These are phyloP conservation scores for Dreissena polymorpha DNA, from an alignment of 1,140 invertebrate species.

Conservation along the genomic window DNA sequence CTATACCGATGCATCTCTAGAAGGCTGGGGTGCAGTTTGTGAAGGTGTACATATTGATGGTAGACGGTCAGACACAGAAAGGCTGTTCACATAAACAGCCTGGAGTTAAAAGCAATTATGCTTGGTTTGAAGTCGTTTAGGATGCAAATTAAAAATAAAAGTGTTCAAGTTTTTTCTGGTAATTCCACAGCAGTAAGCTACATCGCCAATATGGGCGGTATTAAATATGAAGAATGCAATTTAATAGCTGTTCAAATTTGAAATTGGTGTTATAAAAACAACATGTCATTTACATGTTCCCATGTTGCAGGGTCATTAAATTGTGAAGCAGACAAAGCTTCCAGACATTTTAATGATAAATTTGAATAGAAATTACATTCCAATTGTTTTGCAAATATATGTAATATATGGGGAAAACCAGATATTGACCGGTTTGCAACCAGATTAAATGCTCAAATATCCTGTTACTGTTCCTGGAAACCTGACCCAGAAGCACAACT, in stretches of 20 bases:
- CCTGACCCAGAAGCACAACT: slow-evolving; percentile 27
- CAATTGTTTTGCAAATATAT: slow-evolving; percentile 38
- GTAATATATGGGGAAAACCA: not conserved
- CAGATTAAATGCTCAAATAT: slow-evolving; percentile 15
- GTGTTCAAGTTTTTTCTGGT: slow-evolving; percentile 47
- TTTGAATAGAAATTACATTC: slow-evolving; percentile 51
- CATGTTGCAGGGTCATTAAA: slow-evolving; percentile 55
- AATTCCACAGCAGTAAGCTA: slow-evolving; percentile 52
- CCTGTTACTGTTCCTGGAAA: slow-evolving; percentile 16
- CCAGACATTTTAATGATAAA: slow-evolving; percentile 49
- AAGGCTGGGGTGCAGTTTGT: too few relatives aligned
- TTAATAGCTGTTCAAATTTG: slow-evolving; percentile 42
- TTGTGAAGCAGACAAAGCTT: slow-evolving; percentile 49
- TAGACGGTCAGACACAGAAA: slow-evolving; percentile 41
- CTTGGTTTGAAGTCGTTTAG: slow-evolving; percentile 35
- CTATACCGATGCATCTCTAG: too few relatives aligned
- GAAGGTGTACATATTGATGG: too few relatives aligned
- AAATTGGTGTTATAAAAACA: slow-evolving; percentile 49
- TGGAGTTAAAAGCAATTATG: slow-evolving; percentile 40
- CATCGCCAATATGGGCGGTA: slow-evolving; percentile 52
- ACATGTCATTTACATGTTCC: slow-evolving; percentile 36
- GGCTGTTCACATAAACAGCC: slow-evolving; percentile 52
- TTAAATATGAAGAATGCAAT: not conserved
- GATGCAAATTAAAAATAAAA: too few relatives aligned
- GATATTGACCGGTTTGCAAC: slow-evolving; percentile 19